Conservation (phyloP, 1,140 invertebrate species). For the Pectinophora gossypiella region DNA sequence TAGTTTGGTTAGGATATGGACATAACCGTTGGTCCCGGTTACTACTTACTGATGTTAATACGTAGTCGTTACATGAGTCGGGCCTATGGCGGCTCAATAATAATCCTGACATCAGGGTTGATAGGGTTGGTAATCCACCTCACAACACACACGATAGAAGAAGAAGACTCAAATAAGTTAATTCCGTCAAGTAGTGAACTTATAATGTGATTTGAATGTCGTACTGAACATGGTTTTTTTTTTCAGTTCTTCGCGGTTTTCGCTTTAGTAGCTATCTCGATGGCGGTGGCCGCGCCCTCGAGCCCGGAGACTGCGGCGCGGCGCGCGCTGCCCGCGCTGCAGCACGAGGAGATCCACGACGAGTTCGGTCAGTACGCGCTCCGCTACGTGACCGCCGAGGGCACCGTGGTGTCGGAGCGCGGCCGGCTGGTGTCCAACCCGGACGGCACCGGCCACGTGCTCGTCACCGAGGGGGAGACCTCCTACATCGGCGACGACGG, state of each 20-base stretch:
- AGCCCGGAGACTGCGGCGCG: neutral
- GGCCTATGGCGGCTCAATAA: too few species aligned
- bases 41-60: too few species aligned
- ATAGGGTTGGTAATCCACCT: too few species aligned
- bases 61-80: too few species aligned
- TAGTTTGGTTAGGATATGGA: too few species aligned
- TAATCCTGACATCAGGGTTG: too few species aligned
- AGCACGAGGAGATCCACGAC: slow-evolving; percentile 51
- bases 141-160: too few species aligned
- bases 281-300: slow-evolving; percentile 1
- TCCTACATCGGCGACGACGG: slow-evolving; percentile 50
- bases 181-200: too few species aligned
- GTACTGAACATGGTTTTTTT: slow-evolving; percentile 5
- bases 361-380: slow-evolving; percentile 57
- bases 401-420: slow-evolving; percentile 46
- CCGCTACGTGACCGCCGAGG: slow-evolving; percentile 55
- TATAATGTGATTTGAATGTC: too few species aligned
- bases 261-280: slow-evolving; percentile 1
- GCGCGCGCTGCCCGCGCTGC: slow-evolving; percentile 25
- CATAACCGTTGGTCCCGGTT: too few species aligned
- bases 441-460: slow-evolving; percentile 40
- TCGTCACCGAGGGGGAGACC: slow-evolving; percentile 45
- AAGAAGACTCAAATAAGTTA: too few species aligned
- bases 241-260: slow-evolving; percentile 8
- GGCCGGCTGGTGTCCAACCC: slow-evolving; percentile 43